Conservation (phyloP, 1,140 invertebrate species). For the Rhopalosiphum padi region DNA sequence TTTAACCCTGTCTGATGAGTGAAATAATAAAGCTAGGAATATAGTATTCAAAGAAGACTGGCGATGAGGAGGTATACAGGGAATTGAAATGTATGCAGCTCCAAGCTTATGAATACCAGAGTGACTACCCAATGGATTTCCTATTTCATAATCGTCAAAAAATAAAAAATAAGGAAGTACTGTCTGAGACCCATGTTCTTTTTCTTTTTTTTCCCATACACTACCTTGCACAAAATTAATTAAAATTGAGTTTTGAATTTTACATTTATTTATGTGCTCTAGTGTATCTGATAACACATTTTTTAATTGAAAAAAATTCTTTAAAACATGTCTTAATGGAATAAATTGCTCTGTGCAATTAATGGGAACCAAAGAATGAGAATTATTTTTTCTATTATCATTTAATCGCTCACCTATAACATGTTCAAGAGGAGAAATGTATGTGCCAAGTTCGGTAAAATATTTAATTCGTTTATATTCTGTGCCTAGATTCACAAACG, state of each 20-base stretch:
- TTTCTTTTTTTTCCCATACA: neutral
- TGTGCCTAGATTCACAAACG: neutral
- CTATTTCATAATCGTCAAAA: conserved; percentile 59
- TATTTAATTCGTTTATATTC: neutral
- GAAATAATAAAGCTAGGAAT: conserved; percentile 55
- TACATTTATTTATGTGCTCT: neutral
- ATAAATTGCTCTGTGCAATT: neutral
- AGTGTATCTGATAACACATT: neutral
- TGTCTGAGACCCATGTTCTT: neutral
- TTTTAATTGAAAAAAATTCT: neutral
- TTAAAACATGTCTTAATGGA: neutral
- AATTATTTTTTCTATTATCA: neutral
- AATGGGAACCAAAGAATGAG: neutral
- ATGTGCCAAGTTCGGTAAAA: neutral
- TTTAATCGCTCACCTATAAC: neutral
- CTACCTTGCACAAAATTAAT: neutral
- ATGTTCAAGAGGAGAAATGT: neutral
- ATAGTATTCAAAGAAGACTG: conserved; percentile 59
- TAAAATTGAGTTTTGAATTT: neutral
- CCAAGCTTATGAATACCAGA: conserved; percentile 58
- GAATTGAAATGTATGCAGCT: conserved; percentile 56
- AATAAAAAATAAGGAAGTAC: neutral
- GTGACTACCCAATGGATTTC: conserved; percentile 59
- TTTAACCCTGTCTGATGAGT: conserved; percentile 28
- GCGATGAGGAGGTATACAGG: conserved; percentile 58